Conservation (phyloP, 2,888 invertebrate genomes). For the Scaptomyza polygonia region DNA sequence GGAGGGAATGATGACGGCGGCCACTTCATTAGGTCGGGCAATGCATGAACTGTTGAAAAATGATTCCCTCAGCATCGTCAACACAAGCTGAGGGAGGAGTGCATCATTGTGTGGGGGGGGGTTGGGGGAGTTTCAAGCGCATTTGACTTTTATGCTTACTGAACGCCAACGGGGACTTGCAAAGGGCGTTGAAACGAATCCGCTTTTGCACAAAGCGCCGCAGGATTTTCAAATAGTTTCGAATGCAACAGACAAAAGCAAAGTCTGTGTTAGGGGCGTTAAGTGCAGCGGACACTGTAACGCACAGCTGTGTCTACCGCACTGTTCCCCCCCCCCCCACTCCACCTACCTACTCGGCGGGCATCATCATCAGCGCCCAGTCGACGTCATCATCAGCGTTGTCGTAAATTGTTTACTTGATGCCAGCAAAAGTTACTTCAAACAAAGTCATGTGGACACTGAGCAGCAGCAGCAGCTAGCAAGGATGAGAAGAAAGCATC, state of each 20-base stretch:
- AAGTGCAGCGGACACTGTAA: constrained; percentile 69
- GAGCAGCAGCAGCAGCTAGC: constrained; percentile 50
- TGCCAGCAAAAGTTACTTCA: constrained; percentile 76
- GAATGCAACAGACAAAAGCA: constrained; percentile 60
- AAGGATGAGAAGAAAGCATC: constrained; percentile 14
- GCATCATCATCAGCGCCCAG: constrained; percentile 55
- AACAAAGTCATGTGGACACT: constrained; percentile 77
- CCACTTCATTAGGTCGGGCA: constrained; percentile 78
- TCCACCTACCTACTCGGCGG: too few relatives aligned
- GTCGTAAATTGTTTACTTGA: constrained; percentile 80
- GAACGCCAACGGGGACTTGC: constrained; percentile 49
- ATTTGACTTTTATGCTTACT: constrained; percentile 78
- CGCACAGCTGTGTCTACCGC: constrained; percentile 50
- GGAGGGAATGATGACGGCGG: constrained; percentile 38
- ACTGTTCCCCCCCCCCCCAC: too few relatives aligned
- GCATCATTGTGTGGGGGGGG: background rate
- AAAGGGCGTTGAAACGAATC: constrained; percentile 72
- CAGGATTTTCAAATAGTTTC: constrained; percentile 74
- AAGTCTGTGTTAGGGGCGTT: constrained; percentile 32
- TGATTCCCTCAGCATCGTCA: constrained; percentile 69
- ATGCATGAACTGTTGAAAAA: constrained; percentile 79
- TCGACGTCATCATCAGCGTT: constrained; percentile 75
- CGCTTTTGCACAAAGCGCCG: constrained; percentile 74
- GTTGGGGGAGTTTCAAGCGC: constrained; percentile 55
- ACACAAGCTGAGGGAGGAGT: background rate